Evolutionary conservation across 2,888 invertebrate species (phyloP).

Genomic region (Copidosoma aretas): DNA sequence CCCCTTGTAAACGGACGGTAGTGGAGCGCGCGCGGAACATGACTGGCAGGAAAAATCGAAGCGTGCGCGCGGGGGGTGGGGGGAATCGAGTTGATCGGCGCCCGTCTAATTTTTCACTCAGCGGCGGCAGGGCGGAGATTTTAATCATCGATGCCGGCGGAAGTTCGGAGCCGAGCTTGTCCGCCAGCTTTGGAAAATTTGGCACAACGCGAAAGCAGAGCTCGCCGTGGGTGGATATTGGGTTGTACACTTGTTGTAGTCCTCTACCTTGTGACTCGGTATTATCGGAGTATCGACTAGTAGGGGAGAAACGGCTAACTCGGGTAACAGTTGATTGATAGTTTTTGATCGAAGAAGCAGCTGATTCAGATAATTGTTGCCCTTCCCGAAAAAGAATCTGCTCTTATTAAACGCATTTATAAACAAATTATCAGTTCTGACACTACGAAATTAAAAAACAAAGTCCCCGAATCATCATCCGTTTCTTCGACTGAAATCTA

Average conservation of each 20-base stretch:
- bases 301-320: too few species aligned
- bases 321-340: too few species aligned
- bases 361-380: too few species aligned
- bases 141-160: slow-evolving; percentile 18
- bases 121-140: slow-evolving; percentile 18
- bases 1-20: slow-evolving; percentile 38
- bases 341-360: too few species aligned
- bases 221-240: background rate
- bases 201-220: background rate
- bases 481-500: too few species aligned
- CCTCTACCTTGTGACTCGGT: background rate
- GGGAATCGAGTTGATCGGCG: slow-evolving; percentile 17
- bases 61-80: background rate
- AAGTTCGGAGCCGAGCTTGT: background rate
- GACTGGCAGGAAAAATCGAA: background rate
- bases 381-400: too few species aligned
- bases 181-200: background rate
- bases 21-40: background rate
- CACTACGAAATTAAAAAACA: too few species aligned
- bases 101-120: slow-evolving; percentile 33
- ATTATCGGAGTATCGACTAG: too few species aligned
- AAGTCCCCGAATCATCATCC: too few species aligned
- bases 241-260: background rate
- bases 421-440: too few species aligned
- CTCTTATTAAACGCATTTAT: too few species aligned